Evolutionary conservation across 2,888 invertebrate genomes (phyloP).

Genomic region (Gerris lacustris): DNA sequence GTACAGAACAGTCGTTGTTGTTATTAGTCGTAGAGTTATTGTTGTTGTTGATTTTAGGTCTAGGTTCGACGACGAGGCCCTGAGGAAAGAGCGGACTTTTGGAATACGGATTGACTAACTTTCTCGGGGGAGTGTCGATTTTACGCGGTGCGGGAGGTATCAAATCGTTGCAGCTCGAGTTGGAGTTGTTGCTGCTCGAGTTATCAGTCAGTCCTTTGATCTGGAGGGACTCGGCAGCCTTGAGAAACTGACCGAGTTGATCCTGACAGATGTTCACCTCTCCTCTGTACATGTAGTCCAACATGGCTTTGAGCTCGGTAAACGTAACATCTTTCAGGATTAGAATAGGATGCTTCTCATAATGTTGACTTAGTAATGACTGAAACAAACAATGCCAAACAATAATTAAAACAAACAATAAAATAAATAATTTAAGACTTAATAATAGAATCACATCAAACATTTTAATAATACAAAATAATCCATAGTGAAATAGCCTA

Average conservation of each 20-base stretch:
- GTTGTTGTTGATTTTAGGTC: constrained; percentile 24
- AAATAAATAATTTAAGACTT: no score
- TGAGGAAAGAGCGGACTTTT: constrained; percentile 18
- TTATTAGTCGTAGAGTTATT: constrained; percentile 15
- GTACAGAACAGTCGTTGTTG: neutral
- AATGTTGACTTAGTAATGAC: constrained; percentile 75
- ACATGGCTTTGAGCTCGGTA: constrained; percentile 80
- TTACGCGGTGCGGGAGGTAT: constrained; percentile 6
- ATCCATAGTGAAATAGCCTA: no score
- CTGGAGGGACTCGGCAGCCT: constrained; percentile 82
- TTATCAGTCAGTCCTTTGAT: constrained; percentile 76
- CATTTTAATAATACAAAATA: no score
- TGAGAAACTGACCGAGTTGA: constrained; percentile 73
- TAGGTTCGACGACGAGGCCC: constrained; percentile 23
- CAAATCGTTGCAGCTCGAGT: constrained; percentile 14
- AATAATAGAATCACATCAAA: no score
- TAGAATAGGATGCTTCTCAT: constrained; percentile 83
- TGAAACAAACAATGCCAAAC: constrained; percentile 39
- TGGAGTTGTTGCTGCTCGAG: constrained; percentile 26
- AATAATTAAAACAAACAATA: neutral
- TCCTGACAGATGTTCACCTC: constrained; percentile 89
- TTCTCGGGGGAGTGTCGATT: constrained; percentile 4
- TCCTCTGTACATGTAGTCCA: constrained; percentile 89
- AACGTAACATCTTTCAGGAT: constrained; percentile 86
- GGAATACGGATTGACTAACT: neutral